Base-by-base conservation (phyloP, 2,113 vertebrate genomes). In the Notarius quadriscutis region DNA sequence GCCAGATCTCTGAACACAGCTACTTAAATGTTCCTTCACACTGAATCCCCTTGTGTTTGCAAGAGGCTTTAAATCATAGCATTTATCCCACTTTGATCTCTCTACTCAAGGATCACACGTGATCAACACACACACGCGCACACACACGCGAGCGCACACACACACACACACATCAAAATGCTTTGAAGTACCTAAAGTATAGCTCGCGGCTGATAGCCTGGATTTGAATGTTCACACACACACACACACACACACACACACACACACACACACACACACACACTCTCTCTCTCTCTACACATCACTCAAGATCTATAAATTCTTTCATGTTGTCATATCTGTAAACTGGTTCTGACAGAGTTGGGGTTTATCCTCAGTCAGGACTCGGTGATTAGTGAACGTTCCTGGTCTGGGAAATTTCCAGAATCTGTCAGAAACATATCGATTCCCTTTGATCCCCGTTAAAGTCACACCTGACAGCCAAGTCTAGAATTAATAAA, bases 241-340 rank as follows among this genome's bases (percentile, higher is more conserved):
- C 93, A 91, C 93, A 95, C 94, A 95, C 92, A 93, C 92, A 87
- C 87, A 75, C 77, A 88, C 74, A 93, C n/a, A 27, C 82, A 14
- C 75, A 60, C 90, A 89, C 85, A 92, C 90, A 85, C 86, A 81
- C 88, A 83, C 65, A 84, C 62, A 88, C 88, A 50, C 41, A 50
- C 9, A 75, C 20, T 50, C 71, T 4, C 8, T 0, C 41, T 50
- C 72, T 6, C 41, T 22, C 15, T 22, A 62, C 84, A 75, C 80
- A 75, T 55, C 82, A 69, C 71, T 57, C 67, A 50, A 50, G 71
- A 77, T 62, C 69, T 60, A 48, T 75, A 75, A 77, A 85, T n/a
- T 62, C 72, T 85, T 85, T 85, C 72, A 77, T 85, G 7, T 50
- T 30, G 30, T 60, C 18, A 48, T 58, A 58, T 72, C 53, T n/a